Evolutionary conservation across 1,140 invertebrate genomes (phyloP), one percentile per base, ranked within the genome.

Genomic region (Oscheius sp.): DNA sequence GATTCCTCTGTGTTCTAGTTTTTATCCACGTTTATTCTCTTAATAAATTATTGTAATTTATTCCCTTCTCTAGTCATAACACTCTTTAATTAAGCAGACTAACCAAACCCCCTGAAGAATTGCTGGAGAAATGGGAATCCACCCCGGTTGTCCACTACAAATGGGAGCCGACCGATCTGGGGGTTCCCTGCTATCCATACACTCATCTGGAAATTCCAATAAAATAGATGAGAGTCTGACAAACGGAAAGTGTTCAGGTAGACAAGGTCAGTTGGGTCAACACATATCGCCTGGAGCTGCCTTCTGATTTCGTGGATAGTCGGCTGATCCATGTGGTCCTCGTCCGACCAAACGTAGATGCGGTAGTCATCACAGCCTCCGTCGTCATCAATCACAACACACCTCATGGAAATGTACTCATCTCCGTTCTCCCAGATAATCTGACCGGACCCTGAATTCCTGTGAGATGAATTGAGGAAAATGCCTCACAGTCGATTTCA

Each of bases 241-340:
- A 35, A 29, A 74, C 65, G 72, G 45, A 74, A 74, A 61, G 72
- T 74, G 55, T 74, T 74, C 18, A 74, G 65, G 38, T 61, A 74
- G 36, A 74, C 65, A 2, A 74, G 38, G 36, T 74, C 72, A 35
- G 72, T 67, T 3, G 72, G 72, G 65, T 74, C 72, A n/a, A 74
- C 46, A 23, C 72, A 74, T 42, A 74, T 32, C 35, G 68, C 55
- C 29, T 74, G 72, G 20, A 74, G 72, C 32, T 62, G 35, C 31
- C 63, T 28, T 34, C 68, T 58, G 20, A 74, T 74, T 34, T 74
- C 65, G 35, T 59, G 46, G 15, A 74, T 66, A 4, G 72, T 74
- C 15, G 72, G 72, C 52, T 74, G 72, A 46, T 74, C 72, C 72
- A 74, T 74, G 65, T 74, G 72, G 49, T 74, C 72, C 32, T 74